Evolutionary conservation across 1,140 invertebrate genomes (phyloP).

Genomic region (Zaprionus tsacasi): DNA sequence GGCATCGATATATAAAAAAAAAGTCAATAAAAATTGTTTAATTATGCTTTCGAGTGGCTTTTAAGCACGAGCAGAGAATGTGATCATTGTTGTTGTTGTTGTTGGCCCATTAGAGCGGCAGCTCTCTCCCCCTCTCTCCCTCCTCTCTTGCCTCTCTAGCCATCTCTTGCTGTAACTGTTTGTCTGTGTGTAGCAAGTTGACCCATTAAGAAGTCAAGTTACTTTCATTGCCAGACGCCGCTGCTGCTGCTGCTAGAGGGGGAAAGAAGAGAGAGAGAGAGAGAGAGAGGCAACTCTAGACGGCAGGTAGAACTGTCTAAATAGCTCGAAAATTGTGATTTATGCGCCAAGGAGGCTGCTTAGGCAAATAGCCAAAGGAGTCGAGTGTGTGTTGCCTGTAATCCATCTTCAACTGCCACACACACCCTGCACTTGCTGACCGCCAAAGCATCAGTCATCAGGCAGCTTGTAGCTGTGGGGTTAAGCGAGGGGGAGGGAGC

Average conservation of each 20-base stretch:
- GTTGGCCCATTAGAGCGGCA: constrained; percentile 60
- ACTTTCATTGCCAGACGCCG: constrained; percentile 59
- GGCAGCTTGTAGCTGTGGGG: neutral
- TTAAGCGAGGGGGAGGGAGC: neutral
- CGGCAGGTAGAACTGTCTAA: constrained; percentile 26
- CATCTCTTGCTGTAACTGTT: constrained; percentile 21
- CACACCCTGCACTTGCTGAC: constrained; percentile 25
- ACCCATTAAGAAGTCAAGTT: constrained; percentile 70
- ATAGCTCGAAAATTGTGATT: constrained; percentile 30
- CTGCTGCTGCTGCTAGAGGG: neutral
- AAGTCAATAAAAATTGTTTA: constrained; percentile 82
- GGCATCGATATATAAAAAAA: constrained; percentile 71
- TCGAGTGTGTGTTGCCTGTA: constrained; percentile 29
- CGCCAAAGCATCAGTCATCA: constrained; percentile 66
- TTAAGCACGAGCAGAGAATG: constrained; percentile 64
- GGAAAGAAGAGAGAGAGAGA: constrained; percentile 26
- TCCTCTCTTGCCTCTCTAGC: neutral
- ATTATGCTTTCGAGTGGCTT: constrained; percentile 76
- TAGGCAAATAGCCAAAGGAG: constrained; percentile 55
- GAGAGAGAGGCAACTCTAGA: neutral
- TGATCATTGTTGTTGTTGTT: constrained; percentile 57
- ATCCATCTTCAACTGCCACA: constrained; percentile 49
- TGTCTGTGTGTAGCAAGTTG: constrained; percentile 52
- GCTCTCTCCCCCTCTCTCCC: neutral
- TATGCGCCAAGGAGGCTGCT: constrained; percentile 29